Conservation (phyloP, 53 echinoderm and acorn worm genomes). For the Apostichopus leukothele region DNA sequence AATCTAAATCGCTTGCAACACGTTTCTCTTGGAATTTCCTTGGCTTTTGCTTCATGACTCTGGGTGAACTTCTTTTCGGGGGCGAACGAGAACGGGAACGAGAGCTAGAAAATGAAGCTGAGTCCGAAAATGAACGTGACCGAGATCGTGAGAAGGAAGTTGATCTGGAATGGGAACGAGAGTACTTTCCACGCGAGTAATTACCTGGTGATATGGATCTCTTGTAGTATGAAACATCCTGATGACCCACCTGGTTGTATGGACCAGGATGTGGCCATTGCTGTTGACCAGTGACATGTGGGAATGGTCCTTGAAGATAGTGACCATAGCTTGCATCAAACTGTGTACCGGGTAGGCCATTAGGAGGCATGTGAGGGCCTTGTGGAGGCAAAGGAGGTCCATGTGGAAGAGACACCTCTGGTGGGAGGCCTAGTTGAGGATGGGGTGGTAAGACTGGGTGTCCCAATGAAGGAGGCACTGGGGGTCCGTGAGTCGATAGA, state of each 20-base stretch:
- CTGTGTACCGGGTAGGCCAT: background rate
- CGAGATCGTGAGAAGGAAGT: constrained; percentile 48
- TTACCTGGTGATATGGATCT: constrained; percentile 24
- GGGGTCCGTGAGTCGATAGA: constrained; percentile 34
- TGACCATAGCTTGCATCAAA: constrained; percentile 14
- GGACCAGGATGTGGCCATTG: constrained; percentile 14
- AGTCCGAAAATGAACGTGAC: constrained; percentile 32
- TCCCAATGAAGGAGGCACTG: constrained; percentile 24
- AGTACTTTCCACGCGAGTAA: background rate
- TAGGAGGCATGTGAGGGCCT: constrained; percentile 2
- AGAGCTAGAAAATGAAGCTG: constrained; percentile 21
- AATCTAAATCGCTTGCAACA: constrained; percentile 14
- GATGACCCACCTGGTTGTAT: constrained; percentile 7
- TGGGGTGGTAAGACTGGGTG: constrained; percentile 23
- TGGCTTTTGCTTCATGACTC: constrained; percentile 23
- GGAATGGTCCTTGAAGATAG: constrained; percentile 9
- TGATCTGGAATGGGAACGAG: constrained; percentile 28
- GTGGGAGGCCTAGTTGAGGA: constrained; percentile 1
- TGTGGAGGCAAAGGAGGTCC: constrained; percentile 29
- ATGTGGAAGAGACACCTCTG: background rate
- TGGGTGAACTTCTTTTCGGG: background rate
- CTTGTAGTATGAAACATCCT: constrained; percentile 21
- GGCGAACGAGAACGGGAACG: constrained; percentile 10
- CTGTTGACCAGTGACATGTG: background rate
- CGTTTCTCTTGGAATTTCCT: constrained; percentile 9